These are phyloP conservation scores for Meandrusa payeni DNA, from an alignment of 2,888 invertebrate species.

Conservation along the genomic window DNA sequence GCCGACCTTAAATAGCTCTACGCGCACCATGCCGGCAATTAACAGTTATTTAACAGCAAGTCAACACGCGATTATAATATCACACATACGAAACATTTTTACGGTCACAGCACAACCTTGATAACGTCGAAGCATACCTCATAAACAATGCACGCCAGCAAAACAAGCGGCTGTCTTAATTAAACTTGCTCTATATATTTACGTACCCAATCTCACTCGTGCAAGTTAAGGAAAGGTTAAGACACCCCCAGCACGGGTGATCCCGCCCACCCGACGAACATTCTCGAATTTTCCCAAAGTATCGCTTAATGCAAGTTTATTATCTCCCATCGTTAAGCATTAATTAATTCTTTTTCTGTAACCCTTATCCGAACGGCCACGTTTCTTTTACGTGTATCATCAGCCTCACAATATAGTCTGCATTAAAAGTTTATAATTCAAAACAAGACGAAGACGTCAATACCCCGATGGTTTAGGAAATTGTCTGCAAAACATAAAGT, in stretches of 20 bases:
- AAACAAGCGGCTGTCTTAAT: conserved; percentile 67
- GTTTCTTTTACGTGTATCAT: conserved; percentile 17
- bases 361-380: conserved; percentile 30
- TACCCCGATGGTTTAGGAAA: too few species aligned
- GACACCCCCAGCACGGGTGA: conserved; percentile 37
- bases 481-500: too few species aligned
- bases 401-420: neutral
- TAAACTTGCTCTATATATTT: conserved; percentile 74
- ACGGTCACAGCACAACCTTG: conserved; percentile 16
- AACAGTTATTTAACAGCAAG: conserved; percentile 14
- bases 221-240: conserved; percentile 76
- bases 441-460: too few species aligned
- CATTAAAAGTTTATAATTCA: too few species aligned
- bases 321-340: conserved; percentile 65
- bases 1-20: conserved; percentile 18
- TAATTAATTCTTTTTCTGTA: conserved; percentile 62
- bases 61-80: conserved; percentile 20
- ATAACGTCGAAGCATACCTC: conserved; percentile 57
- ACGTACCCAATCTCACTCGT: conserved; percentile 74
- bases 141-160: conserved; percentile 71
- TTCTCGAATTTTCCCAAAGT: conserved; percentile 73
- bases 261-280: conserved; percentile 41
- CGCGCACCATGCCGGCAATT: conserved; percentile 13
- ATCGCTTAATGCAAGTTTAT: conserved; percentile 76
- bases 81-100: conserved; percentile 17